Base-by-base conservation (phyloP, 2,797 vertebrate species). In the Onychomys arenicola region DNA sequence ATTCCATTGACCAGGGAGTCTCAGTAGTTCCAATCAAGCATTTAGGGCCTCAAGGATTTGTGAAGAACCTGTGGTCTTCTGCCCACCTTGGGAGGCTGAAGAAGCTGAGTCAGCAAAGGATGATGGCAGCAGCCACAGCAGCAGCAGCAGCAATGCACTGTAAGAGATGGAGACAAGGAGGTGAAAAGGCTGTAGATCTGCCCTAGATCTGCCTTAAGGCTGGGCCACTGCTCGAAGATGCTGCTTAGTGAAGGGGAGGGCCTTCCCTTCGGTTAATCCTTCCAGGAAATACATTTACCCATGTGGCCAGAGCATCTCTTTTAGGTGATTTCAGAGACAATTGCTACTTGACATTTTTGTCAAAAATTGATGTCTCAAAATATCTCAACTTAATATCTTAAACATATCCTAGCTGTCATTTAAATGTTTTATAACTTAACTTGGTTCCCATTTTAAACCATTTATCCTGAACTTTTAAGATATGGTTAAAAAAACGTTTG, bases 321-420 rank as follows among this genome's bases (percentile, higher is more conserved):
- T 86, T 37, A 69, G 84, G 46, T 37, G 34, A 86, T 23, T 37
- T 0, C 46, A 55, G 65, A 55, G 46, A 87, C 46, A 52, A 52
- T 69, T 89, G 19, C 59, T 94, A 92, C 73, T 95, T 75, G 57
- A 90, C 67, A 49, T 67, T 95, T 95, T 88, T 90, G 85, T 69
- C 61, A 93, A 95, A 95, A 93, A 76, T 3, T 40, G 10, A 40
- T 49, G 61, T 16, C 55, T 92, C 49, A 75, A 57, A 71, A 87
- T 71, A 81, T 86, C 57, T 55, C 81, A 76, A 83, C 23, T 96
- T 81, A 93, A 55, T 71, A 46, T 59, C 7, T 71, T 2, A 80
- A 71, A 65, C 43, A 65, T 59, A 92, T 14, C 40, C 3, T 65
- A 78, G 86, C 21, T 49, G 8, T 94, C 34, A 85, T 16, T 82